phyloP scores from a whole-genome alignment of 2,113 vertebrate species.

The Marmota monax region DNA sequence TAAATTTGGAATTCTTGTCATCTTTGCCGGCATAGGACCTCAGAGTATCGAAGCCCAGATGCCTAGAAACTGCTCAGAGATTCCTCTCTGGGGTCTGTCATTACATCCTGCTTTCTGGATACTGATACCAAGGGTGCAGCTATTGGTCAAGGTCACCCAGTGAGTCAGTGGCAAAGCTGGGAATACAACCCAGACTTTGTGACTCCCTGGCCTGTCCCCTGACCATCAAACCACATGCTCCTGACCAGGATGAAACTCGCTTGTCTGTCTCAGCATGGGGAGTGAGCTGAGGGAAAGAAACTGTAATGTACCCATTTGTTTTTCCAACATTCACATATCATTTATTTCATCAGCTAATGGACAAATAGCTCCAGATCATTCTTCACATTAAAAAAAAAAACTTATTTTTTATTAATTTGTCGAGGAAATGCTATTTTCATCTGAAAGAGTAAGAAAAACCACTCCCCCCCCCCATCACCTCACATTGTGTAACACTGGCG shows the following conservation, averaged over 20 bases:
- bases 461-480: neutral
- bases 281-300: conserved; percentile 2
- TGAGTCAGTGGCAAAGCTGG: conserved; percentile 75
- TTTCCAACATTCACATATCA: neutral
- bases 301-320: neutral
- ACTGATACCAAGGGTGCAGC: conserved; percentile 54
- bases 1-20: conserved; percentile 41
- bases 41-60: neutral
- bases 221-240: conserved; percentile 77
- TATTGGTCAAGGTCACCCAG: conserved; percentile 75
- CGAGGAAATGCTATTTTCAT: conserved; percentile 49
- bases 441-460: conserved; percentile 54
- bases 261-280: conserved; percentile 51
- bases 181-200: conserved; percentile 81
- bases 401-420: conserved; percentile 55
- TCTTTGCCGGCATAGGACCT: conserved; percentile 52
- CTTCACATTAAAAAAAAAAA: conserved; percentile 43
- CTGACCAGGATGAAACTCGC: conserved; percentile 70
- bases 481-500: conserved; percentile 52
- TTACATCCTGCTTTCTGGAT: conserved; percentile 69
- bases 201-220: conserved; percentile 74
- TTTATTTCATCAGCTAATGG: conserved; percentile 45
- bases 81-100: conserved; percentile 67
- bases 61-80: conserved; percentile 64
- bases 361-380: conserved; percentile 19